phyloP scores from a whole-genome alignment of 2,113 vertebrate genomes.

The Ginglymostoma cirratum region DNA sequence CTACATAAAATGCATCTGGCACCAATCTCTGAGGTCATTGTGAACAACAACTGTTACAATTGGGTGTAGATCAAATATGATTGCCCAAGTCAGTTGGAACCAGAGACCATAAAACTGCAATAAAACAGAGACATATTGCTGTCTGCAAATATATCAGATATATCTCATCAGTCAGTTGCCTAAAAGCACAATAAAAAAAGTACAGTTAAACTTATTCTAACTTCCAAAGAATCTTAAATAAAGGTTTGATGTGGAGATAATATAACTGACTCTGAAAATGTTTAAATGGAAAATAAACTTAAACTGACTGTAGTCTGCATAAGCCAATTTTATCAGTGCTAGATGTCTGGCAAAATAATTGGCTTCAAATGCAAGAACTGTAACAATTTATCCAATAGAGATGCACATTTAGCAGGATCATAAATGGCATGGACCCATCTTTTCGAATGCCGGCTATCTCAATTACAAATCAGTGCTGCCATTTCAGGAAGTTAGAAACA shows the following conservation, averaged over 20 bases:
- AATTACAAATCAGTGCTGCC: slow-evolving; percentile 18
- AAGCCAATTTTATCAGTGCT: not conserved
- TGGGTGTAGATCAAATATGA: not conserved
- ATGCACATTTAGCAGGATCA: slow-evolving; percentile 1
- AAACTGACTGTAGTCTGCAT: slow-evolving; percentile 1
- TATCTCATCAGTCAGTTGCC: not conserved
- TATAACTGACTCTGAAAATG: slow-evolving; percentile 21
- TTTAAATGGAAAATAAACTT: slow-evolving; percentile 7
- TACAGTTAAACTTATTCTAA: not conserved
- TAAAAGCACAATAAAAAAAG: not conserved
- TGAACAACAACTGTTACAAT: not conserved
- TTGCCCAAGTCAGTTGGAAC: not conserved
- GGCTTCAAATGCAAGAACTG: slow-evolving; percentile 17
- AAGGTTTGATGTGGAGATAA: slow-evolving; percentile 2
- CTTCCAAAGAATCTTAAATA: slow-evolving; percentile 16
- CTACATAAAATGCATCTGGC: not conserved
- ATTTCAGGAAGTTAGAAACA: not conserved
- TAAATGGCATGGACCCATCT: not conserved
- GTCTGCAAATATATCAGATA: not conserved
- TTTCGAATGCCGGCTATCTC: not conserved
- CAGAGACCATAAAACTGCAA: not conserved
- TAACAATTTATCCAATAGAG: not conserved
- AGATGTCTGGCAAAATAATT: not conserved
- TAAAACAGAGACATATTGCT: slow-evolving; percentile 19
- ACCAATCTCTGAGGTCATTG: not conserved